Percentiles rank a stretch among this genome's conserved stretches.
Evolutionary conservation across 2,888 invertebrate species (phyloP).

Genomic region (Tipula lateralis): DNA sequence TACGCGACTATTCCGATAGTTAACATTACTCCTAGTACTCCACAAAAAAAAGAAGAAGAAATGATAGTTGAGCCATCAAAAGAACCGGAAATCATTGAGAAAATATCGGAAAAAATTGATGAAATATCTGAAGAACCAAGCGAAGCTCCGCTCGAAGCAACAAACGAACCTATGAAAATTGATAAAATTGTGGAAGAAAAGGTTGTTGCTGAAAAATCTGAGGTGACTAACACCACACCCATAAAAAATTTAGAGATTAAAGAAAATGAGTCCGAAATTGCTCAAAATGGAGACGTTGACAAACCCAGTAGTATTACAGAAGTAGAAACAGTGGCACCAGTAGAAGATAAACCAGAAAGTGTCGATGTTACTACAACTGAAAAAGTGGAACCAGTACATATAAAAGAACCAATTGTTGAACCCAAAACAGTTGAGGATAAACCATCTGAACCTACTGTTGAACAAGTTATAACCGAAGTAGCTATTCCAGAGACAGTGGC

Average conservation of each 20-base stretch:
- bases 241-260: neutral
- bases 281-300: neutral
- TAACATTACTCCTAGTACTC: neutral
- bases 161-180: neutral
- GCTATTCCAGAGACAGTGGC: neutral
- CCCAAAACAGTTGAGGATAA: neutral
- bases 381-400: neutral
- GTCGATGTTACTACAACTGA: neutral
- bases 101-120: neutral
- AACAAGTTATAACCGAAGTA: neutral
- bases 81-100: neutral
- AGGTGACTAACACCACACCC: neutral
- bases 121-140: neutral
- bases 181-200: neutral
- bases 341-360: neutral
- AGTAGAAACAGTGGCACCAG: neutral
- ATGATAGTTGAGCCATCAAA: neutral
- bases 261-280: neutral
- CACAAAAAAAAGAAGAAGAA: neutral
- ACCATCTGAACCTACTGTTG: neutral
- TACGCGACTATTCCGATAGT: neutral
- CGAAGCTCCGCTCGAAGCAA: neutral
- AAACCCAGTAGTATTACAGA: neutral
- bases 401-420: neutral
- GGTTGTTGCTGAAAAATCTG: neutral